Conservation (phyloP, 2,113 vertebrate species). For the Saguinus midas region DNA sequence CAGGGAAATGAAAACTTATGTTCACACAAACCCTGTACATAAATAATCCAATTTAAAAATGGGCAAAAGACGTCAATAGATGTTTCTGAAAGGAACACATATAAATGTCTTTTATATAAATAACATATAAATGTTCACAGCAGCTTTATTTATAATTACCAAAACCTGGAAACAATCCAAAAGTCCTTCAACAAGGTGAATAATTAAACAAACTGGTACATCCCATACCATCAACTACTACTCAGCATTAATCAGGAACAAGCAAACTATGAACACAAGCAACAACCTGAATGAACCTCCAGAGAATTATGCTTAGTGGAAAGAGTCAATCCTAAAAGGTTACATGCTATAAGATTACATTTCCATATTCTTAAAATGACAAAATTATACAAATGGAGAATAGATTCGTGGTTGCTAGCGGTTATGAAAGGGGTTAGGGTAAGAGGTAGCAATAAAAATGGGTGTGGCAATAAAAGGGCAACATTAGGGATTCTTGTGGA, state of each 20-base stretch:
- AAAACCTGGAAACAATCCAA: not conserved
- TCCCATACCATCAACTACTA: not conserved
- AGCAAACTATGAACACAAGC: not conserved
- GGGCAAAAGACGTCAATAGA: too few relatives aligned
- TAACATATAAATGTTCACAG: not conserved
- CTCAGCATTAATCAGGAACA: not conserved
- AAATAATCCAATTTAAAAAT: too few relatives aligned
- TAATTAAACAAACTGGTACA: not conserved
- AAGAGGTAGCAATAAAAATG: not conserved
- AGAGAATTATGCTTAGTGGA: not conserved
- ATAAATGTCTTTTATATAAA: too few relatives aligned
- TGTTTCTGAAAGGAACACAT: too few relatives aligned
- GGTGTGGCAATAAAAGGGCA: not conserved
- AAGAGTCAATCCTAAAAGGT: not conserved
- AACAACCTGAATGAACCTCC: not conserved
- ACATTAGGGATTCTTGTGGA: not conserved
- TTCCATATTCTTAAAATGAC: constrained; percentile 36
- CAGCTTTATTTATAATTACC: not conserved
- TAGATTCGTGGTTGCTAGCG: not conserved
- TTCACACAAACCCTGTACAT: not conserved
- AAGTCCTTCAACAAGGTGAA: not conserved
- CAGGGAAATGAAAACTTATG: not conserved
- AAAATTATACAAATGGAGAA: constrained; percentile 21
- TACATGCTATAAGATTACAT: not conserved
- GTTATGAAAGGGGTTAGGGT: not conserved